Evolutionary conservation across 2,797 vertebrate genomes (phyloP), one percentile per base, ranked within the genome.

Genomic region (Chelon auratus): DNA sequence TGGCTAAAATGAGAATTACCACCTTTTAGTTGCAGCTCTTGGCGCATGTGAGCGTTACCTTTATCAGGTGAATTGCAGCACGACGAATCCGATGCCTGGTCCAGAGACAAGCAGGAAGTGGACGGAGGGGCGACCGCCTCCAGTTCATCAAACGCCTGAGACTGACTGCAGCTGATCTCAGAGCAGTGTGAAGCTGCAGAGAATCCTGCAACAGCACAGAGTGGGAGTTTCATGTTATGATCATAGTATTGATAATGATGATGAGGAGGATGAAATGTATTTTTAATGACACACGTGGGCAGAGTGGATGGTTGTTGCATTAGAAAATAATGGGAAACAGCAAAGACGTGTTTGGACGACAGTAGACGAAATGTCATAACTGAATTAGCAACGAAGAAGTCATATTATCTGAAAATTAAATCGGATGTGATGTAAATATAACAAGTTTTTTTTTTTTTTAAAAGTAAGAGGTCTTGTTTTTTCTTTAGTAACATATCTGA

Each of bases 131-230:
- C 81, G 64, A 94, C 75, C 78, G 85, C 90, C 24, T 94, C 92
- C 78, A 94, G 81, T 40, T 95, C 92, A 39, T 92, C 92, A 69
- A 94, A 95, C 54, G 68, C 70, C 12, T 65, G 72, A 2, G 92
- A 92, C 26, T 75, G 85, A 52, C 52, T 77, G 73, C 80, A 84
- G 74, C 91, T 93, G 65, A 87, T 53, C 79, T 85, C 85, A 0
- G 91, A 92, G 62, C 63, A 86, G 51, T 26, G 60, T 1, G 91
- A 89, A 7, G 62, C 71, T 8, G 20, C 74, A 1, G 85, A 81
- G 58, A 51, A 57, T 47, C 82, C 94, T 95, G 87, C 33, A 89
- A 84, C 30, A 72, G 45, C 62, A 59, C 55, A 74, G 59, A 74
- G 75, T 0, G 64, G 72, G 53, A 1, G 54, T 52, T 7, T 33